A percentile compares a stretch with the other conserved stretches of the same genome.
Evolutionary conservation across 1,140 invertebrate genomes (phyloP).

Genomic region (Cherax quadricarinatus): DNA sequence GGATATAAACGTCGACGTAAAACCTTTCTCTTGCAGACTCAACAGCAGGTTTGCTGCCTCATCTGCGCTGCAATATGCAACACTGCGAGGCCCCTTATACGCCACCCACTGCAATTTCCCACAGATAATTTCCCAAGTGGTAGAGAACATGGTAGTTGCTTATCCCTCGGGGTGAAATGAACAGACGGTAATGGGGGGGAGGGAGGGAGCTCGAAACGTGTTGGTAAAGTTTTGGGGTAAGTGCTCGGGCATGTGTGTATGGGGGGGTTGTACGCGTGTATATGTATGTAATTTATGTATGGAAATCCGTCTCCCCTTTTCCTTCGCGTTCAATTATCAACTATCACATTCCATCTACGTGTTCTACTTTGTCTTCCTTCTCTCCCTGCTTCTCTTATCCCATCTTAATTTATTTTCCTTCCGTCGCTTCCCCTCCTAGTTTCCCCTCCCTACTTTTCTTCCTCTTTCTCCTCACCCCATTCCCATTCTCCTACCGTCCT

Average conservation of each 20-base stretch:
- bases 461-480: neutral
- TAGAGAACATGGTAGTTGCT: neutral
- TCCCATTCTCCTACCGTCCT: too few relatives aligned
- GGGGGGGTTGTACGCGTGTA: too few relatives aligned
- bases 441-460: neutral
- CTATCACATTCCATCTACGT: too few relatives aligned
- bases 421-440: neutral
- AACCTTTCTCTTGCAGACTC: neutral
- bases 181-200: neutral
- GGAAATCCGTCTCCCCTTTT: too few relatives aligned
- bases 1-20: neutral
- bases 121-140: conserved; percentile 2
- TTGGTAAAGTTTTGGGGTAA: neutral
- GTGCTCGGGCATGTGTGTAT: neutral
- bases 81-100: neutral
- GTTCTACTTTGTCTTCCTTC: neutral
- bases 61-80: neutral
- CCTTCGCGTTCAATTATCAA: too few relatives aligned
- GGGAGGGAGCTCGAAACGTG: neutral
- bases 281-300: too few relatives aligned
- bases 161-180: neutral
- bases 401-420: neutral
- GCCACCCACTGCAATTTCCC: neutral
- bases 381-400: neutral
- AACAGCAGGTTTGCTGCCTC: neutral